Percentiles rank a stretch among this genome's conserved stretches.
Conservation (phyloP, 2,113 vertebrate species). For the Choloepus hoffmanni region DNA sequence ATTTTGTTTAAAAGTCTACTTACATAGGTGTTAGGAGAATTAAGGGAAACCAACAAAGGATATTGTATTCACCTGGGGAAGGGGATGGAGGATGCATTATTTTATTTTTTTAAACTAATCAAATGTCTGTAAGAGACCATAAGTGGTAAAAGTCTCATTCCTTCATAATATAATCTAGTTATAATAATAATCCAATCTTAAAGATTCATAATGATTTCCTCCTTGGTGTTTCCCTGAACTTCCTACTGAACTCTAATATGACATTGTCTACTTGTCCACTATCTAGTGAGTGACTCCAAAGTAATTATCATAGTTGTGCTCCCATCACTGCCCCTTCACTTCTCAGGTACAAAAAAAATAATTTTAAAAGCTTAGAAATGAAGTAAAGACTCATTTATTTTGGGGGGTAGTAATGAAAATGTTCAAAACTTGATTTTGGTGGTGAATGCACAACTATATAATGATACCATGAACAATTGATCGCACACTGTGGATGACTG, state of each 20-base stretch:
- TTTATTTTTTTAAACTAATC: not conserved
- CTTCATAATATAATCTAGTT: not conserved
- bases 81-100: too few species aligned
- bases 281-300: not conserved
- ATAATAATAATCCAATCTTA: not conserved
- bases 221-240: not conserved
- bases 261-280: not conserved
- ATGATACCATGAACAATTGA: too few species aligned
- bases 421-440: too few species aligned
- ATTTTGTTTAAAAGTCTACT: constrained; percentile 12
- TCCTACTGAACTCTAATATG: not conserved
- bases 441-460: too few species aligned
- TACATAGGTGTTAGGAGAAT: constrained; percentile 3
- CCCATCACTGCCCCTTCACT: not conserved
- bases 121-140: not conserved
- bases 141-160: not conserved
- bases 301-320: not conserved
- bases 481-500: too few species aligned
- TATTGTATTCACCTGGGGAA: not conserved
- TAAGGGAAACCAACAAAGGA: not conserved
- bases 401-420: too few species aligned
- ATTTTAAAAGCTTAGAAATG: not conserved
- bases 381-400: not conserved
- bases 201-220: not conserved
- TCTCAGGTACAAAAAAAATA: not conserved